Percentiles rank a stretch among this genome's conserved stretches.
phyloP scores from a whole-genome alignment of 2,797 vertebrate species.

The Pristis pectinata region DNA sequence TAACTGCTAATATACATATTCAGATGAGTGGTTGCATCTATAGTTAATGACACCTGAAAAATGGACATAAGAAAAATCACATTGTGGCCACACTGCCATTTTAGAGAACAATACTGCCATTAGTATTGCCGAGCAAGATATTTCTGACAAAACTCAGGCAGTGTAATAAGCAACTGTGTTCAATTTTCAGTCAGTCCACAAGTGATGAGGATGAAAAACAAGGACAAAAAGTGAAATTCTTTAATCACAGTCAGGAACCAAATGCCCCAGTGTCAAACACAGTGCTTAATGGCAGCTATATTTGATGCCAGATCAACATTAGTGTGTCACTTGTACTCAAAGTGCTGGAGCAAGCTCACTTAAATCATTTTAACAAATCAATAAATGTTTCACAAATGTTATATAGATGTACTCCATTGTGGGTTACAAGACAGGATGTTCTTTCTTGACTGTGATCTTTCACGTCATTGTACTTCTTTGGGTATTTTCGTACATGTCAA shows the following conservation, averaged over 20 bases:
- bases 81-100: neutral
- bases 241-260: neutral
- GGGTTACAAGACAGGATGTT: slow-evolving; percentile 25
- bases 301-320: neutral
- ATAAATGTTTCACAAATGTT: neutral
- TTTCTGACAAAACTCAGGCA: neutral
- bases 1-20: neutral
- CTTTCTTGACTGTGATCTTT: neutral
- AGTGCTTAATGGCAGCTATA: neutral
- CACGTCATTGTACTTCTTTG: neutral
- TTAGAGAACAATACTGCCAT: neutral
- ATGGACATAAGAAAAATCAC: neutral
- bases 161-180: neutral
- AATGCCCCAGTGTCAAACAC: slow-evolving; percentile 1
- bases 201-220: neutral
- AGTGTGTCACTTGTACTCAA: neutral
- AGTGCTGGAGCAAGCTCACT: neutral
- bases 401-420: neutral
- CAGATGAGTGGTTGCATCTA: neutral
- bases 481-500: neutral
- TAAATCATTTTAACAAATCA: slow-evolving; percentile 30
- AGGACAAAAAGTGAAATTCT: neutral
- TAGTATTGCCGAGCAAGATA: neutral
- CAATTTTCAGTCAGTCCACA: neutral
- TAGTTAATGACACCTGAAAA: neutral